Evolutionary conservation across 2,888 invertebrate species (phyloP).

Genomic region (Trichacis sp.): DNA sequence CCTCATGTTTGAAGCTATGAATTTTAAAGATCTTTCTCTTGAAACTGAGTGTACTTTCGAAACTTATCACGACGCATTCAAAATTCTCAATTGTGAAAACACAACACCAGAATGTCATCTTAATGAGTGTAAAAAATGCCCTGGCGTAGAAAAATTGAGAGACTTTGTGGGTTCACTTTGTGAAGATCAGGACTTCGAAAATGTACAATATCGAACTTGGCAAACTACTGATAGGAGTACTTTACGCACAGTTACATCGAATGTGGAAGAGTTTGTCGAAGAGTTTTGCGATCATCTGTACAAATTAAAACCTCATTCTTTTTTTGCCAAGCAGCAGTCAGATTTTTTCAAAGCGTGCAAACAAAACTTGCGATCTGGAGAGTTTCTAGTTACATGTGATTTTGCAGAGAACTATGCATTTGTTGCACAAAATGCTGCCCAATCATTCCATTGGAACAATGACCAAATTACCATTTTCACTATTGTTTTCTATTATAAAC

Average conservation of each 20-base stretch:
- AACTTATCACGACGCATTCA: not conserved
- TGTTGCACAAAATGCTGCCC: too few species aligned
- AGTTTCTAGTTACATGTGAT: not conserved
- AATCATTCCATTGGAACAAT: too few species aligned
- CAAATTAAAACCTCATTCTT: not conserved
- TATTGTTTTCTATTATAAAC: too few species aligned
- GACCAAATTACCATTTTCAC: too few species aligned
- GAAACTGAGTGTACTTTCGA: not conserved
- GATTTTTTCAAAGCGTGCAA: not conserved
- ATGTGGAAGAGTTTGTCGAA: not conserved
- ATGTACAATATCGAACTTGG: not conserved
- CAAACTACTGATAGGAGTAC: not conserved
- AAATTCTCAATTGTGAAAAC: not conserved
- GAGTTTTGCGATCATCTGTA: not conserved
- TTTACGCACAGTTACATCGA: not conserved
- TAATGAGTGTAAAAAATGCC: not conserved
- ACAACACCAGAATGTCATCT: not conserved
- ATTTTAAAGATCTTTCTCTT: not conserved
- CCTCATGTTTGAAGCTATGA: conserved; percentile 9
- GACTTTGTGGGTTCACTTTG: not conserved
- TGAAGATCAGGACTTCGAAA: not conserved
- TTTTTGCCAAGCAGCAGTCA: too few species aligned
- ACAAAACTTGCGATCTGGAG: not conserved
- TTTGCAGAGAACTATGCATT: too few species aligned
- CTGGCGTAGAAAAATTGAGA: not conserved